Conservation (phyloP, 2,888 invertebrate species). For the Oxyteleia sp. region DNA sequence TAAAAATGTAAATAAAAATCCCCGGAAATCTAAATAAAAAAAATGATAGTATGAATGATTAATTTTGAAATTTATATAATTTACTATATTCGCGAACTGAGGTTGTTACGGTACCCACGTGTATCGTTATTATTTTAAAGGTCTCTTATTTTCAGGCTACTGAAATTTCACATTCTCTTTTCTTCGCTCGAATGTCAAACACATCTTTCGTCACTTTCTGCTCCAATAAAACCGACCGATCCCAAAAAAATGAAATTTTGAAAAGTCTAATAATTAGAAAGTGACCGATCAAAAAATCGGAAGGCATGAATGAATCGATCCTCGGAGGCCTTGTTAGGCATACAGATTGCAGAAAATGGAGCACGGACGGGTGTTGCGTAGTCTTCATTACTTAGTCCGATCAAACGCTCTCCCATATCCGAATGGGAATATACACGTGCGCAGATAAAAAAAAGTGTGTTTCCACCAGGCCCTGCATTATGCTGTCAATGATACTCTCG, state of each 20-base stretch:
- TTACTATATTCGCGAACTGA: too few species aligned
- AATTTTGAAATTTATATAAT: too few species aligned
- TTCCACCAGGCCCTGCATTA: conserved; percentile 18
- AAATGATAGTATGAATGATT: too few species aligned
- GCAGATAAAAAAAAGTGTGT: conserved; percentile 13
- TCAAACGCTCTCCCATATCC: conserved; percentile 3
- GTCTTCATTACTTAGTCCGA: too few species aligned
- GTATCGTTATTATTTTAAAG: too few species aligned
- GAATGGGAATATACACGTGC: conserved; percentile 23
- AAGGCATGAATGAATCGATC: not conserved
- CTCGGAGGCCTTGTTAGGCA: conserved; percentile 1
- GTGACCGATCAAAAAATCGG: not conserved
- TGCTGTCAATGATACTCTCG: conserved; percentile 35
- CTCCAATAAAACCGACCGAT: not conserved
- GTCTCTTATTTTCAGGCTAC: too few species aligned
- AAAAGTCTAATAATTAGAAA: not conserved
- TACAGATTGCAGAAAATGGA: conserved; percentile 32
- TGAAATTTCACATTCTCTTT: too few species aligned
- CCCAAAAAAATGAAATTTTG: not conserved
- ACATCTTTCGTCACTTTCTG: not conserved
- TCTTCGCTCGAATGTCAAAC: too few species aligned
- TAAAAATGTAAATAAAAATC: too few species aligned
- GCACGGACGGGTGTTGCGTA: conserved; percentile 26
- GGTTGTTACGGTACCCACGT: too few species aligned
- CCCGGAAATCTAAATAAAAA: too few species aligned